These are phyloP conservation scores for Arge pagana DNA, from an alignment of 2,888 invertebrate genomes.

Conservation along the genomic window DNA sequence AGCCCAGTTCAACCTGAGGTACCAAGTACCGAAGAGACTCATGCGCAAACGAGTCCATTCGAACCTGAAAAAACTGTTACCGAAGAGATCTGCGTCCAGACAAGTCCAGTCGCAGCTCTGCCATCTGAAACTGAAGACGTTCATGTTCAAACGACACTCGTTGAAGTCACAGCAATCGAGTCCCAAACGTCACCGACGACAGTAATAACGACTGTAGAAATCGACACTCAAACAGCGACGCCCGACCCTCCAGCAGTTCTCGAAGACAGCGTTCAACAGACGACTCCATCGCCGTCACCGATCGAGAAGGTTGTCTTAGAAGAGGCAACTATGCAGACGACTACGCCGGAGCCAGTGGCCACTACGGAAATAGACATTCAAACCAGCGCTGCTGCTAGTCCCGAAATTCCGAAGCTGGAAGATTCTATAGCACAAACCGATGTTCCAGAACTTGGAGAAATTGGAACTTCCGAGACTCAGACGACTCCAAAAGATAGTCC, in stretches of 20 bases:
- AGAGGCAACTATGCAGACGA: conserved; percentile 59
- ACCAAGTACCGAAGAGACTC: conserved; percentile 49
- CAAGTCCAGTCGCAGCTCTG: conserved; percentile 59
- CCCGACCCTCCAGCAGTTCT: conserved; percentile 45
- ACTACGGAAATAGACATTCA: conserved; percentile 50
- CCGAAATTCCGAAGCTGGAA: conserved; percentile 54
- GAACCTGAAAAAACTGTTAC: conserved; percentile 60
- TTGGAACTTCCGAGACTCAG: conserved; percentile 44
- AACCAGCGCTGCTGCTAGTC: conserved; percentile 39
- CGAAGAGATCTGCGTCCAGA: conserved; percentile 54
- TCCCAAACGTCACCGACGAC: conserved; percentile 47
- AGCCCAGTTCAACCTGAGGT: conserved; percentile 50
- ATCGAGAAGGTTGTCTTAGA: conserved; percentile 44
- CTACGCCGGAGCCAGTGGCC: conserved; percentile 48
- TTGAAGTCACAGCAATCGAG: conserved; percentile 34
- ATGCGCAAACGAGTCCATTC: conserved; percentile 60
- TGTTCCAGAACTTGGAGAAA: conserved; percentile 43
- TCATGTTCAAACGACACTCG: conserved; percentile 26
- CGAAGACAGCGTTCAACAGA: conserved; percentile 44
- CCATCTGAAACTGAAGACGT: conserved; percentile 48
- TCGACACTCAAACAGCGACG: conserved; percentile 61
- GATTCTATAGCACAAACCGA: conserved; percentile 61
- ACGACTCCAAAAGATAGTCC: conserved; percentile 41
- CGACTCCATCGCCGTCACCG: conserved; percentile 45
- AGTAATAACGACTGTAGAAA: conserved; percentile 57